Evolutionary conservation across 2,888 invertebrate genomes (phyloP), one percentile per base, ranked within the genome.

Genomic region (Tetramorium bicarinatum): DNA sequence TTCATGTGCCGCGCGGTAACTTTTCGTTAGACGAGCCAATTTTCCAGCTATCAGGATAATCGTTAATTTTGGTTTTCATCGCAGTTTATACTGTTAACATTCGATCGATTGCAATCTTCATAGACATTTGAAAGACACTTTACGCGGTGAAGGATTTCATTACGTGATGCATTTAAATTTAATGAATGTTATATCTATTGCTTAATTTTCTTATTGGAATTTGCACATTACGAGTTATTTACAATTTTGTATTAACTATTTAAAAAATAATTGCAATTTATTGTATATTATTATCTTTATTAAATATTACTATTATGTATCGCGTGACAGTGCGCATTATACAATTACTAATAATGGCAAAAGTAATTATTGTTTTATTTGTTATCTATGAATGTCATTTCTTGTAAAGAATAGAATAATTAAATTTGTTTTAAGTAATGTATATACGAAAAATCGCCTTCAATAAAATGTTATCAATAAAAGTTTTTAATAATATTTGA

Each of bases 1-100:
- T 90, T 87, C 87, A 85, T 88, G 86, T 87, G 81, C 86, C 64
- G 74, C 69, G 75, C 66, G 75, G 54, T 62, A 79, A 82, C 84
- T 84, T 80, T 85, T 76, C 79, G 80, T 66, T 75, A 77, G 83
- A 52, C 64, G 61, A 83, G 76, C 85, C 81, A 87, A 89, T 88
- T 87, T 88, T 82, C 75, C 77, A 74, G 69, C 59, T 82, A 81
- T 82, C 87, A 64, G 79, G 79, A 62, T 83, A 86, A 83, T 88
- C 86, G 74, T 89, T 85, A 84, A 82, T 82, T 83, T 85, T 61
- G 80, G 59, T 77, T 71, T 85, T 77, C 80, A 15, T 59, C 59
- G 80, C n/a, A 76, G 74, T 74, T 84, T 69, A 52, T 54, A 61
- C 9, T 80, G 80, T 81, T 84, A 87, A 83, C 61, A 72, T 61